A percentile compares a stretch with the other conserved stretches of the same genome.
Evolutionary conservation across 2,113 vertebrate genomes (phyloP).

Genomic region (Ceyx cyanopectus): DNA sequence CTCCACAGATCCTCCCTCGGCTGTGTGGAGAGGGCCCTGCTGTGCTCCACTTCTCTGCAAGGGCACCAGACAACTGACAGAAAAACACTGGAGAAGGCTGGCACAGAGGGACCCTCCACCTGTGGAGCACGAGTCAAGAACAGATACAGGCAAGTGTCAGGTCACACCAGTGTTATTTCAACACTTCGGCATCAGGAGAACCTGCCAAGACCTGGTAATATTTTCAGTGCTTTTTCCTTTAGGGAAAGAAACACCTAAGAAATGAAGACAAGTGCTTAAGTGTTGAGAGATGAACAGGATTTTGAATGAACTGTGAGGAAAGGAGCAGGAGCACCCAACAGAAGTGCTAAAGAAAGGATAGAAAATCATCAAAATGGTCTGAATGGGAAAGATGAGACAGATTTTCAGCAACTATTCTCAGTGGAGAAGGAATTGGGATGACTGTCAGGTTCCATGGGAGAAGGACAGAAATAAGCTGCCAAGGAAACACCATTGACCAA

Average conservation of each 20-base stretch:
- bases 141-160: not conserved
- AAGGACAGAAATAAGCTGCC: not conserved
- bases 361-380: not conserved
- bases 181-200: not conserved
- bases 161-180: not conserved
- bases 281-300: not conserved
- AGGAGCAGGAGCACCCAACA: not conserved
- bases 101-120: not conserved
- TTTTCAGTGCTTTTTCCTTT: not conserved
- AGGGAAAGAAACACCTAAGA: not conserved
- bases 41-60: not conserved
- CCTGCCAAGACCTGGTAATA: not conserved
- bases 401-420: not conserved
- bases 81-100: not conserved
- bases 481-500: not conserved
- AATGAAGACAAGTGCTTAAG: not conserved
- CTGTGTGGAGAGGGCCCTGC: not conserved
- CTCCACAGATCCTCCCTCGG: not conserved
- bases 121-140: rapidly evolving
- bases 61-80: rapidly evolving
- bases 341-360: not conserved
- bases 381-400: not conserved
- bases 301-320: not conserved
- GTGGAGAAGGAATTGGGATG: not conserved
- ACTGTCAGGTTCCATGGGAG: not conserved